Evolutionary conservation across 2,113 vertebrate species (phyloP).

Genomic region (Xiphias gladius): DNA sequence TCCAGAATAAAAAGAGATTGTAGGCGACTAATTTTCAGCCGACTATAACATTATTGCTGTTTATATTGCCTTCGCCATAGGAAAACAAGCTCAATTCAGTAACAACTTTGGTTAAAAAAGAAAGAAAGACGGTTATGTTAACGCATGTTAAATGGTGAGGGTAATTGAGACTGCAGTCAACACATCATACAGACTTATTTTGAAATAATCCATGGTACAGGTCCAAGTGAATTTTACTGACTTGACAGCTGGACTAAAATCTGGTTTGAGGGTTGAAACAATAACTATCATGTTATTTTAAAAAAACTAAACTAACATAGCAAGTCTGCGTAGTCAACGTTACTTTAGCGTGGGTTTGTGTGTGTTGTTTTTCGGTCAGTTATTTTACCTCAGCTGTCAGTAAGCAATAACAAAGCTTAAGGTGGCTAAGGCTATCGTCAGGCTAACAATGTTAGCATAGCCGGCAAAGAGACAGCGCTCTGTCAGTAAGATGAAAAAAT

Average conservation of each 20-base stretch:
- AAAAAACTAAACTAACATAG: neutral
- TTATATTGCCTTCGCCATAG: too few relatives aligned
- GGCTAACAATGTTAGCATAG: slow-evolving; percentile 71
- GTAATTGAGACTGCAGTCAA: neutral
- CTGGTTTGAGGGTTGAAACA: slow-evolving; percentile 30
- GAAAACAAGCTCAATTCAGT: neutral
- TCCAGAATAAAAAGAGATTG: neutral
- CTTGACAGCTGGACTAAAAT: slow-evolving; percentile 48
- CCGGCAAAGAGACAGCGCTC: slow-evolving; percentile 55
- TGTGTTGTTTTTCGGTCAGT: neutral
- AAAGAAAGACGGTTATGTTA: too few relatives aligned
- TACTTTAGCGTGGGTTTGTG: too few relatives aligned
- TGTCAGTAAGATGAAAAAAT: neutral
- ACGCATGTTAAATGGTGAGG: neutral
- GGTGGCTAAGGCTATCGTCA: slow-evolving; percentile 63
- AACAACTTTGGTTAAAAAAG: neutral
- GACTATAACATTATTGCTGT: neutral
- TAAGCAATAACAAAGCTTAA: slow-evolving; percentile 6
- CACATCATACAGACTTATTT: slow-evolving; percentile 48
- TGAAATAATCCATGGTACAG: slow-evolving; percentile 44
- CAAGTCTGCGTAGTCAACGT: accelerated
- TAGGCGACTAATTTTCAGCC: neutral
- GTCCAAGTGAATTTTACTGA: neutral
- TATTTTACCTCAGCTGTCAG: slow-evolving; percentile 20
- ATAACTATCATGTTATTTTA: neutral